Evolutionary conservation across 2,113 vertebrate species (phyloP).

Genomic region (Mirza zaza): DNA sequence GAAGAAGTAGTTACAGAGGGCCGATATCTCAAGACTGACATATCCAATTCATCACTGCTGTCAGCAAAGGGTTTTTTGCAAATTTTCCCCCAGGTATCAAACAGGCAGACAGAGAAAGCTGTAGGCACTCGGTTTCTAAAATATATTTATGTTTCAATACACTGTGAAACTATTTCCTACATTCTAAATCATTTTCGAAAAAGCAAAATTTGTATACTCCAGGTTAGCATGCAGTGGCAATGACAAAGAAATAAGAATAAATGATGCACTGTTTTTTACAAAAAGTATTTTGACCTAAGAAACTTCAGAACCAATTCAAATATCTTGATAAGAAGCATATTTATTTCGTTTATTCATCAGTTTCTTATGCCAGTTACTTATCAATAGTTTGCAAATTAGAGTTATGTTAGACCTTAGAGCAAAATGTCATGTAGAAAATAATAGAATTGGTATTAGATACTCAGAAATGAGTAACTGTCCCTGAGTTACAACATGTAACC

Average conservation of each 20-base stretch:
- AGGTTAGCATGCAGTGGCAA: background rate
- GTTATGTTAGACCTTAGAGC: background rate
- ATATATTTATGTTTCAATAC: background rate
- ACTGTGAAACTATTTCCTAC: background rate
- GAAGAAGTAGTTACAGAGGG: conserved; percentile 41
- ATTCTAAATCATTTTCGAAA: background rate
- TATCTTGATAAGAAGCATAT: background rate
- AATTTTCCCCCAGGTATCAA: conserved; percentile 55
- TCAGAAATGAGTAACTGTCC: background rate
- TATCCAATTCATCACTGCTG: conserved; percentile 41
- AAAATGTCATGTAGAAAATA: background rate
- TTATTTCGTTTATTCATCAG: background rate
- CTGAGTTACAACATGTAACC: background rate
- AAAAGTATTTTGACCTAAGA: background rate
- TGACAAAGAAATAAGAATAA: background rate
- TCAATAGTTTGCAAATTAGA: background rate
- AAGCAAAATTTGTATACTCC: background rate
- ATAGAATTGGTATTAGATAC: background rate
- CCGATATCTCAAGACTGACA: conserved; percentile 44
- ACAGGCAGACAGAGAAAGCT: conserved; percentile 7
- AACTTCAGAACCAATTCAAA: conserved; percentile 14
- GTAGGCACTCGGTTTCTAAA: background rate
- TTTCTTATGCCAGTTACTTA: background rate
- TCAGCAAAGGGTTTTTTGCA: conserved; percentile 61
- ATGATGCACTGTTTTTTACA: background rate